Base-by-base conservation (phyloP, 1,140 invertebrate genomes). In the Zaprionus lachaisei region DNA sequence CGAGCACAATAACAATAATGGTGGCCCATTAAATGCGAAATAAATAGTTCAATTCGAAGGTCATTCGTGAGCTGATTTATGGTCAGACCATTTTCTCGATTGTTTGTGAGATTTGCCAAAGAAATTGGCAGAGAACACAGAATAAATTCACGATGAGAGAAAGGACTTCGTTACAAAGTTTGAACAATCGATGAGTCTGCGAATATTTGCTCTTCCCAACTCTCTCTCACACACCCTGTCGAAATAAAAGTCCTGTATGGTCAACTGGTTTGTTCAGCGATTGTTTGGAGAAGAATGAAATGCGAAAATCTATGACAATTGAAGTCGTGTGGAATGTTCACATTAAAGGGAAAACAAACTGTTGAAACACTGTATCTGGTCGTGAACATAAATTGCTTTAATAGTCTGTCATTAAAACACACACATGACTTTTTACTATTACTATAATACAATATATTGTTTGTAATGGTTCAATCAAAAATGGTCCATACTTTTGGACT, bases 1-100 rank as follows among this genome's bases (percentile, higher is more conserved):
- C 7, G n/a, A 11, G 17, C 47, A 22, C 47, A n/a, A 22, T 22
- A 49, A 22, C 12, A n/a, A 9, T 5, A 51, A 34, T 34, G 31
- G 31, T 17, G 0, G 20, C 47, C 47, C 47, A 51, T 51, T 51
- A 51, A 24, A 51, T 51, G 47, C 9, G 47, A 51, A 24, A 51
- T 51, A 51, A 51, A 51, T 51, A 51, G 47, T 51, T 51, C 47
- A 51, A 51, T 14, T 14, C 20, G 47, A 24, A 51, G 47, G 20
- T 14, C 20, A 51, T 22, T 14, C 47, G 20, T 24, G 4, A 14
- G 47, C 20, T 51, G 47, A 51, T 51, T 51, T 51, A 51, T 51
- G 47, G 3, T 17, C 41, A 17, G 41, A 47, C 41, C 6, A 17
- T 47, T 47, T 47, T 17, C 2, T 17, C 20, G 20, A 22, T 51